A percentile compares a stretch with the other conserved stretches of the same genome.
phyloP scores from a whole-genome alignment of 2,888 invertebrate genomes.

The Pachliopta kotzebuea region DNA sequence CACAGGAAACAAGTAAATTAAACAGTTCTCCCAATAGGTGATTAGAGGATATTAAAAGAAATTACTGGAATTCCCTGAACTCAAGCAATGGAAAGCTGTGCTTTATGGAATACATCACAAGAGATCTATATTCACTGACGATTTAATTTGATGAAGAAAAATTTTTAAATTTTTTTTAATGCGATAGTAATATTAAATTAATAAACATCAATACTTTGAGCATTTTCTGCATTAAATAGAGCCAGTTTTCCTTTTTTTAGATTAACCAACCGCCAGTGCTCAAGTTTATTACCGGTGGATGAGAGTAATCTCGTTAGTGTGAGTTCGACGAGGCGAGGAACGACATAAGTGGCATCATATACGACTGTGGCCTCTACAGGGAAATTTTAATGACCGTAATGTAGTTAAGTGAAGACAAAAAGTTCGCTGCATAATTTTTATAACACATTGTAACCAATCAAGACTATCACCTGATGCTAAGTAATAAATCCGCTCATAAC shows the following conservation, averaged over 20 bases:
- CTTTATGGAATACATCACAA: too few relatives aligned
- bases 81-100: too few relatives aligned
- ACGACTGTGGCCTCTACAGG: slow-evolving; percentile 7
- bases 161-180: neutral
- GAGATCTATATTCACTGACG: too few relatives aligned
- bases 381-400: slow-evolving; percentile 14
- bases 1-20: too few relatives aligned
- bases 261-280: slow-evolving; percentile 5
- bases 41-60: too few relatives aligned
- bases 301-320: slow-evolving; percentile 21
- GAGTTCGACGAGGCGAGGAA: slow-evolving; percentile 16
- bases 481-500: too few relatives aligned
- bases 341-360: slow-evolving; percentile 21
- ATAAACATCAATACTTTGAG: neutral
- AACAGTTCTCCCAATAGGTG: too few relatives aligned
- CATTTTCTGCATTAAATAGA: neutral
- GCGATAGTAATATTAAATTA: neutral
- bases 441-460: neutral
- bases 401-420: slow-evolving; percentile 6
- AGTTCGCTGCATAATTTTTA: neutral
- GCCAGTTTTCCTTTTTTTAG: neutral
- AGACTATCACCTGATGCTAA: neutral
- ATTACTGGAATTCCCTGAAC: too few relatives aligned
- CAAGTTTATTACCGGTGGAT: slow-evolving; percentile 10
- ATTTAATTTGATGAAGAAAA: neutral